Percentiles rank a stretch among this genome's conserved stretches.
Conservation (phyloP, 1,140 invertebrate genomes). For the Anastatus disparis region DNA sequence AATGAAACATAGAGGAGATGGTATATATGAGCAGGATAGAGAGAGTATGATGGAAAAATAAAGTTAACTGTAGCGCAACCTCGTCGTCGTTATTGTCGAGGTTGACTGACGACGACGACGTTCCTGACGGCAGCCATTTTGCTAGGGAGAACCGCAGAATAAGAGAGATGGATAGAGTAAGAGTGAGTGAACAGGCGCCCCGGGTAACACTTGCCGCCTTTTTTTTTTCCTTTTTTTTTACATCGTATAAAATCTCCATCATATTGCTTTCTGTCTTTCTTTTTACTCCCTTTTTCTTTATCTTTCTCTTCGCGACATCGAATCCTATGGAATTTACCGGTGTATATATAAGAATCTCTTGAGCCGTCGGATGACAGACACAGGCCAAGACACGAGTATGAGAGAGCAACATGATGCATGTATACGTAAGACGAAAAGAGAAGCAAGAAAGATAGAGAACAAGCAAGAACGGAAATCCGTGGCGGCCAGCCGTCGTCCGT, state of each 20-base stretch:
- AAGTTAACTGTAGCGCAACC: neutral
- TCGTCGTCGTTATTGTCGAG: constrained; percentile 17
- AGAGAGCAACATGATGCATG: neutral
- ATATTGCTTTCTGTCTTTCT: no score
- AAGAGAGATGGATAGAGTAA: neutral
- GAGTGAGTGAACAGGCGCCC: neutral
- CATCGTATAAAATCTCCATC: no score
- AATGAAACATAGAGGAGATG: neutral
- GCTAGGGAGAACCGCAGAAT: neutral
- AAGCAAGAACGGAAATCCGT: constrained; percentile 2
- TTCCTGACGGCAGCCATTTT: constrained; percentile 37
- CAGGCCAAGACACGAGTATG: no score
- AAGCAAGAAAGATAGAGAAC: neutral
- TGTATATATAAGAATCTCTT: no score
- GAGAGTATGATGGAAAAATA: neutral
- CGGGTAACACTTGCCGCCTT: constrained; percentile 30
- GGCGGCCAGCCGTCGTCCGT: neutral
- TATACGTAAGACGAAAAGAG: neutral
- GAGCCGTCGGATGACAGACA: no score
- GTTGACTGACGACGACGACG: constrained; percentile 24
- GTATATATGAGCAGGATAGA: neutral
- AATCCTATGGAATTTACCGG: no score
- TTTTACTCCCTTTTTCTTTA: no score
- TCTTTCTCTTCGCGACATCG: no score
- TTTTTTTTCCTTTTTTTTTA: no score